Evolutionary conservation across 2,888 invertebrate genomes (phyloP).

Genomic region (Baccha elongata): DNA sequence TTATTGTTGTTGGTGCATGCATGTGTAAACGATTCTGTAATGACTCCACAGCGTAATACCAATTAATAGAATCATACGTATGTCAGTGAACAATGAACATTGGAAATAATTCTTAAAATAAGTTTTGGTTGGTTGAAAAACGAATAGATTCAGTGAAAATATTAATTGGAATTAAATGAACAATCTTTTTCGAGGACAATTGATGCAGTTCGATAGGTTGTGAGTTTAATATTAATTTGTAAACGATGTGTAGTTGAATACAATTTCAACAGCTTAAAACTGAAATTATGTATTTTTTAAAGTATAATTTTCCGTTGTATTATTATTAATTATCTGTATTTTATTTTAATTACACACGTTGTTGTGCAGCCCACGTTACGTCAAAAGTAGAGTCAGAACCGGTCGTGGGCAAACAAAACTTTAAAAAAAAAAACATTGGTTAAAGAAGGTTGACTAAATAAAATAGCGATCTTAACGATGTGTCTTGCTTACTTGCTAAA

Average conservation of each 20-base stretch:
- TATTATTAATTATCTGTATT: too few species aligned
- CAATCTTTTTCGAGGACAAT: constrained; percentile 40
- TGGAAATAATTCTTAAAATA: constrained; percentile 30
- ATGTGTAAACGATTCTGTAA: neutral
- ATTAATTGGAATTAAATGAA: constrained; percentile 72
- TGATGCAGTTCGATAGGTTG: constrained; percentile 64
- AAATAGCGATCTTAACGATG: too few species aligned
- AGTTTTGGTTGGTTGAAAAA: neutral
- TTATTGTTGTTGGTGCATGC: neutral
- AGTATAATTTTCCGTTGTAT: too few species aligned
- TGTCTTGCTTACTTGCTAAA: too few species aligned
- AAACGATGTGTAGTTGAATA: neutral
- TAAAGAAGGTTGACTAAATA: too few species aligned
- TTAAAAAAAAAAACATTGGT: too few species aligned
- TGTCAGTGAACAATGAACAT: constrained; percentile 30
- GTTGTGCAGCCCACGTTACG: too few species aligned
- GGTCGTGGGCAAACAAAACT: too few species aligned
- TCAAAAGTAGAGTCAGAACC: too few species aligned
- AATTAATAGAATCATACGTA: constrained; percentile 68
- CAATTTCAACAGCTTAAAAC: too few species aligned
- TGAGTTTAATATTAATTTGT: constrained; percentile 42
- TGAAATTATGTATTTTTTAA: too few species aligned
- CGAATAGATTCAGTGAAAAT: constrained; percentile 25
- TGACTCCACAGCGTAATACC: constrained; percentile 57
- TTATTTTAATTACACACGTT: too few species aligned